These are phyloP conservation scores for Tineola bisselliella DNA, from an alignment of 2,888 invertebrate genomes.

Conservation along the genomic window DNA sequence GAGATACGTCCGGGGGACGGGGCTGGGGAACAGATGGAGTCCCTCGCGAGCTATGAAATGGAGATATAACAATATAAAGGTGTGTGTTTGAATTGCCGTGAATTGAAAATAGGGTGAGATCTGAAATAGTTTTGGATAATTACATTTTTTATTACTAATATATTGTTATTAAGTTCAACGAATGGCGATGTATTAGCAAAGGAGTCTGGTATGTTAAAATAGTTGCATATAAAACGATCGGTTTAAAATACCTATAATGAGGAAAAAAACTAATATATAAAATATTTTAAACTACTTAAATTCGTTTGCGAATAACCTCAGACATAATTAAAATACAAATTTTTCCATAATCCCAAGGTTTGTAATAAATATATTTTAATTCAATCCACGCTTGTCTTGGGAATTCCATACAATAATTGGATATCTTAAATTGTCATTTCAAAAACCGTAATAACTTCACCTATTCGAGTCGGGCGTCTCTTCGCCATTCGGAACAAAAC, in stretches of 20 bases:
- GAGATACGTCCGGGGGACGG: constrained; percentile 30
- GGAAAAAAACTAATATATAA: no score
- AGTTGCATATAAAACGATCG: no score
- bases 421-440: not conserved
- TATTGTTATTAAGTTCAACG: not conserved
- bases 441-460: not conserved
- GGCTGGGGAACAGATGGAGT: constrained; percentile 49
- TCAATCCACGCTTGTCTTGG: not conserved
- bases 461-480: not conserved
- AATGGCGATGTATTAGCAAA: not conserved
- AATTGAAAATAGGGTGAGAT: constrained; percentile 36
- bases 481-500: constrained; percentile 14
- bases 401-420: not conserved
- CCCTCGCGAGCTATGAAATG: constrained; percentile 62
- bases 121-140: not conserved
- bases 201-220: no score
- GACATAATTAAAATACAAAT: no score
- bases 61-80: constrained; percentile 63
- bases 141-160: not conserved
- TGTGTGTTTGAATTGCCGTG: constrained; percentile 52
- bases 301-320: no score
- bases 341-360: not conserved
- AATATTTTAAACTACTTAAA: no score
- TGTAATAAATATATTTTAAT: not conserved
- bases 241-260: no score